Evolutionary conservation across 2,113 vertebrate genomes (phyloP).

Genomic region (Enhydra lutris): DNA sequence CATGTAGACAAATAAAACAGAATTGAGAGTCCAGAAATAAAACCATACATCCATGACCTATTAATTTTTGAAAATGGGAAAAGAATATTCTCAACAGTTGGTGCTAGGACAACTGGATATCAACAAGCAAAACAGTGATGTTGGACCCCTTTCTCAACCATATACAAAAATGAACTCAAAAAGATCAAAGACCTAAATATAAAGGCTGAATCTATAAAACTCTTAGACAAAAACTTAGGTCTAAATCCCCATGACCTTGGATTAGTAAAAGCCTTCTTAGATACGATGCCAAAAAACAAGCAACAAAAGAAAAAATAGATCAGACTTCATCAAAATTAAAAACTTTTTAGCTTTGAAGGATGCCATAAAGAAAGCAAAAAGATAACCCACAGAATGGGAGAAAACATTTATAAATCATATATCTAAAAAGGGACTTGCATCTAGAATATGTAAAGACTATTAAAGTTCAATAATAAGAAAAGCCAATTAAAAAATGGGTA

Average conservation of each 20-base stretch:
- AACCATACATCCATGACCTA: not conserved
- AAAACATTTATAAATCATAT: conserved; percentile 22
- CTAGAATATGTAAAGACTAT: conserved; percentile 7
- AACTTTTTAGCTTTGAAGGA: not conserved
- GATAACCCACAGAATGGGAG: not conserved
- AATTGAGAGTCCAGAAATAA: not conserved
- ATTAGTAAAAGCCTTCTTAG: not conserved
- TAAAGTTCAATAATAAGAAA: conserved; percentile 5
- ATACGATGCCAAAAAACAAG: not conserved
- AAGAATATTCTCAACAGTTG: not conserved
- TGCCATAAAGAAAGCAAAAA: not conserved
- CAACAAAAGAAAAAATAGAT: not conserved
- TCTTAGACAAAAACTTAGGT: not conserved
- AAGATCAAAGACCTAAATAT: not conserved
- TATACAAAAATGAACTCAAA: not conserved
- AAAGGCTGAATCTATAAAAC: not conserved
- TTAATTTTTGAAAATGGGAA: not conserved
- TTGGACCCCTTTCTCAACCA: not conserved
- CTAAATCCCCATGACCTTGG: not conserved
- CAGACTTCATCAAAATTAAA: not conserved
- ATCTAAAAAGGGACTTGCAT: not conserved
- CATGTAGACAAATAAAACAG: not conserved
- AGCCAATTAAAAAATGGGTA: not conserved
- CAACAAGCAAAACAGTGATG: not conserved
- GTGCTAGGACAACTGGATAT: not conserved